A percentile compares a stretch with the other conserved stretches of the same genome.
Evolutionary conservation across 1,140 invertebrate species (phyloP).

Genomic region (Drosophila rufa): DNA sequence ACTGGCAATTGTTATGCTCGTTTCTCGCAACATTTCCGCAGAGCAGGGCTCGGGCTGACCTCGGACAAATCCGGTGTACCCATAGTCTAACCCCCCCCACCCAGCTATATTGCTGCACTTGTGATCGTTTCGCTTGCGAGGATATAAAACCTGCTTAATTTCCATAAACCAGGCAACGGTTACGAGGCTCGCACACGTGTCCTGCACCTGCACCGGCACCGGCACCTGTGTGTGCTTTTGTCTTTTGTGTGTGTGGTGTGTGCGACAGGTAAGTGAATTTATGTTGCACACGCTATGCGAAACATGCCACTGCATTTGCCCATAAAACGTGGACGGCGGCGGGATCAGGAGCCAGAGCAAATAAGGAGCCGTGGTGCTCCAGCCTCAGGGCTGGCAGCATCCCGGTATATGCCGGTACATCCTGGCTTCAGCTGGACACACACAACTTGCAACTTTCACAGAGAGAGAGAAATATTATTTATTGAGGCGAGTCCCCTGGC

Average conservation of each 20-base stretch:
- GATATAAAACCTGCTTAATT: conserved; percentile 62
- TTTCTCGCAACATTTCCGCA: conserved; percentile 6
- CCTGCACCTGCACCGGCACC: conserved; percentile 28
- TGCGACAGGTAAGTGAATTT: conserved; percentile 76
- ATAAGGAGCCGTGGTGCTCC: conserved; percentile 5
- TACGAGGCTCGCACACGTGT: conserved; percentile 53
- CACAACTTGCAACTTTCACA: conserved; percentile 35
- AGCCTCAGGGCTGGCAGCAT: conserved; percentile 37
- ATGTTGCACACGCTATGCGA: conserved; percentile 78
- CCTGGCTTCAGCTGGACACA: conserved; percentile 42
- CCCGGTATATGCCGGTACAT: conserved; percentile 25
- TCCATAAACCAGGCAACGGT: conserved; percentile 65
- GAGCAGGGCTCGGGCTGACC: not conserved
- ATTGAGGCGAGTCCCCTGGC: conserved; percentile 35
- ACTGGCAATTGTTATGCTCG: conserved; percentile 4
- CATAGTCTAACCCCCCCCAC: no score
- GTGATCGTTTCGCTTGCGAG: conserved; percentile 24
- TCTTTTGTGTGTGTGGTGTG: conserved; percentile 37
- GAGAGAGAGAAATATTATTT: conserved; percentile 67
- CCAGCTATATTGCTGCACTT: conserved; percentile 3
- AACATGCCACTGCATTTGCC: conserved; percentile 77
- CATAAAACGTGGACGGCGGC: conserved; percentile 59
- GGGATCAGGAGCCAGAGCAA: conserved; percentile 25
- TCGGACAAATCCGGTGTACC: not conserved
- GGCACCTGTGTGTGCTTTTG: conserved; percentile 5